phyloP scores from a whole-genome alignment of 1,140 invertebrate species.

The Oedothorax gibbosus region DNA sequence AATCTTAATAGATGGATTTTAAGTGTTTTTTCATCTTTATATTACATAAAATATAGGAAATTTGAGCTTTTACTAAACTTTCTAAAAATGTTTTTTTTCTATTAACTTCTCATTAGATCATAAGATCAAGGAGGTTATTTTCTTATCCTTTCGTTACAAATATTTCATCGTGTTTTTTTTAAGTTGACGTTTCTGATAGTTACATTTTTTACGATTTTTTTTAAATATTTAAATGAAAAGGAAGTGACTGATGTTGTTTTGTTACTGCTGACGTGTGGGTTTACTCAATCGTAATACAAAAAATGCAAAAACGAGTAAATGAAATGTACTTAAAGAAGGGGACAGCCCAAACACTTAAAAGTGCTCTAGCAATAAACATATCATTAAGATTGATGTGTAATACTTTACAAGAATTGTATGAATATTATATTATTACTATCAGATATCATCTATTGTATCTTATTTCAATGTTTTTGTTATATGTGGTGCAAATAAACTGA shows the following conservation, averaged over 20 bases:
- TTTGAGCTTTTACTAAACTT: too few relatives aligned
- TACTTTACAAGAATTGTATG: constrained; percentile 9
- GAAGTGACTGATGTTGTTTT: constrained; percentile 14
- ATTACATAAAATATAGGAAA: too few relatives aligned
- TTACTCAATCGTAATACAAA: background rate
- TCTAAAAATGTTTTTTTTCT: too few relatives aligned
- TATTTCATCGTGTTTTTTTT: too few relatives aligned
- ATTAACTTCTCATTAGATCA: background rate
- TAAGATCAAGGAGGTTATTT: background rate
- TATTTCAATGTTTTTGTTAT: background rate
- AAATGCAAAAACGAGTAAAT: too few relatives aligned
- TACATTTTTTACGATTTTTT: background rate
- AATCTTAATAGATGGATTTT: background rate
- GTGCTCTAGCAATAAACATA: constrained; percentile 27
- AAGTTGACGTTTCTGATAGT: background rate
- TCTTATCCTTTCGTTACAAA: background rate
- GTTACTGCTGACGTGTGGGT: background rate
- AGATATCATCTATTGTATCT: too few relatives aligned
- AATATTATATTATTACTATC: too few relatives aligned
- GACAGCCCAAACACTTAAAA: too few relatives aligned
- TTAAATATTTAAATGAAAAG: constrained; percentile 16
- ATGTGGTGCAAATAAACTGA: constrained; percentile 30
- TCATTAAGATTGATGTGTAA: background rate
- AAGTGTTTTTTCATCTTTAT: background rate
- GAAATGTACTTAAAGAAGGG: too few relatives aligned